A percentile compares a stretch with the other conserved stretches of the same genome.
phyloP scores from a whole-genome alignment of 2,888 invertebrate species.

The Nesidiocoris tenuis region DNA sequence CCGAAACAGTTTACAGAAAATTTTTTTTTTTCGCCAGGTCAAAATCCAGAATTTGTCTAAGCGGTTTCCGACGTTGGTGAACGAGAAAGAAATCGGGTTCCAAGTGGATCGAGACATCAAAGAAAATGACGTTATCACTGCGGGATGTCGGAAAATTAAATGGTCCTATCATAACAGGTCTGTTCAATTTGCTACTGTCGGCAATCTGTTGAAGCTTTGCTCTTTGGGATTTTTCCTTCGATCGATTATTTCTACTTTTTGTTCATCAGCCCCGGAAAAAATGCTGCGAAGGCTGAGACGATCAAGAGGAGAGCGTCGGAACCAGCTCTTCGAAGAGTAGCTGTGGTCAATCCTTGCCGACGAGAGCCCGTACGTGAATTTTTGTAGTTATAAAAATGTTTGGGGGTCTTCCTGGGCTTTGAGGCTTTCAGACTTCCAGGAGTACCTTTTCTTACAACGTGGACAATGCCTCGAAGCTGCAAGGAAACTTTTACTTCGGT shows the following conservation, averaged over 20 bases:
- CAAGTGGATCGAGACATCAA: constrained; percentile 36
- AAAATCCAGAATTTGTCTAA: constrained; percentile 42
- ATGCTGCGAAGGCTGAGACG: not conserved
- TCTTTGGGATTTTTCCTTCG: not conserved
- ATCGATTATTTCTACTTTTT: not conserved
- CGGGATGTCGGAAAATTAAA: constrained; percentile 5
- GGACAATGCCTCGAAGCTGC: too few relatives aligned
- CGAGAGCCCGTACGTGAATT: not conserved
- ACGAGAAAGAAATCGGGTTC: constrained; percentile 36
- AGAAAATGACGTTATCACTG: constrained; percentile 41
- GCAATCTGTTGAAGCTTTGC: not conserved
- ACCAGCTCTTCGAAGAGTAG: constrained; percentile 19
- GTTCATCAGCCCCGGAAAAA: not conserved
- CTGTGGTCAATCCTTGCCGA: constrained; percentile 16
- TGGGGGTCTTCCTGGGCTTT: too few relatives aligned
- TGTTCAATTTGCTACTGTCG: not conserved
- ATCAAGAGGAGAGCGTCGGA: constrained; percentile 17
- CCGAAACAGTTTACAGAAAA: too few relatives aligned
- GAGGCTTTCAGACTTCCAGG: too few relatives aligned
- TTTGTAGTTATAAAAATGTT: too few relatives aligned
- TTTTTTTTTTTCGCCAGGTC: constrained; percentile 22
- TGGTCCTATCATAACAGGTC: constrained; percentile 31
- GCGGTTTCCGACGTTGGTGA: constrained; percentile 29
- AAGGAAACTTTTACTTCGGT: too few relatives aligned
- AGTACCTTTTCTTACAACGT: too few relatives aligned